phyloP scores from a whole-genome alignment of 2,888 invertebrate species.

The Platypus cylindrus region DNA sequence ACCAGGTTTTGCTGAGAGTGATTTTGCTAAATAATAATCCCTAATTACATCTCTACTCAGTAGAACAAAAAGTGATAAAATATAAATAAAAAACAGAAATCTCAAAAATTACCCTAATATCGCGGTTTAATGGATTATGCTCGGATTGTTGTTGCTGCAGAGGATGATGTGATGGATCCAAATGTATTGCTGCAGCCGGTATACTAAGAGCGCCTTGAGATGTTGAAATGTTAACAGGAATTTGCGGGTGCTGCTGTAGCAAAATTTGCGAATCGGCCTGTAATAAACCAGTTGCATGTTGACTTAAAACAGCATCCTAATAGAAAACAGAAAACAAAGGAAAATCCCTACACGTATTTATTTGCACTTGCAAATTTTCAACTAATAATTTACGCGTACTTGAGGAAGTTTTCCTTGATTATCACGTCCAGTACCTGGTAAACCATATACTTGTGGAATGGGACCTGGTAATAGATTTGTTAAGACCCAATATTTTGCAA shows the following conservation, averaged over 20 bases:
- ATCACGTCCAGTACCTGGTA: slow-evolving; percentile 47
- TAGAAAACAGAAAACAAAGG: neutral
- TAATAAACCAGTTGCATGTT: slow-evolving; percentile 36
- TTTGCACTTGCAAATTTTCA: neutral
- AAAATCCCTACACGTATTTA: neutral
- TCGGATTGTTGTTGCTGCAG: slow-evolving; percentile 19
- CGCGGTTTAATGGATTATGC: slow-evolving; percentile 22
- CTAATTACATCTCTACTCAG: too few relatives aligned
- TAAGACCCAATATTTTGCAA: slow-evolving; percentile 75
- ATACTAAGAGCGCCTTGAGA: slow-evolving; percentile 32
- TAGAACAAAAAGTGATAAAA: too few relatives aligned
- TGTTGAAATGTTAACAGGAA: slow-evolving; percentile 33
- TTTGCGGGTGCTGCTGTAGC: slow-evolving; percentile 33
- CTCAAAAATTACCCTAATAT: slow-evolving; percentile 19
- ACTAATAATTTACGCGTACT: slow-evolving; percentile 30
- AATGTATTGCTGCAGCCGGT: slow-evolving; percentile 31
- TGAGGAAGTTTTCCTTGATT: slow-evolving; percentile 48
- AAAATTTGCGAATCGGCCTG: slow-evolving; percentile 32
- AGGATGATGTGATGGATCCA: slow-evolving; percentile 26
- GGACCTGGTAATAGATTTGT: slow-evolving; percentile 68
- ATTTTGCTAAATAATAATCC: too few relatives aligned
- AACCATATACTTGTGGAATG: slow-evolving; percentile 59
- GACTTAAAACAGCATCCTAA: slow-evolving; percentile 40
- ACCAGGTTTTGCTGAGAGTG: slow-evolving; percentile 31
- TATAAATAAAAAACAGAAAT: too few relatives aligned